phyloP scores from a whole-genome alignment of 2,888 invertebrate species.

The Tinea trinotella region DNA sequence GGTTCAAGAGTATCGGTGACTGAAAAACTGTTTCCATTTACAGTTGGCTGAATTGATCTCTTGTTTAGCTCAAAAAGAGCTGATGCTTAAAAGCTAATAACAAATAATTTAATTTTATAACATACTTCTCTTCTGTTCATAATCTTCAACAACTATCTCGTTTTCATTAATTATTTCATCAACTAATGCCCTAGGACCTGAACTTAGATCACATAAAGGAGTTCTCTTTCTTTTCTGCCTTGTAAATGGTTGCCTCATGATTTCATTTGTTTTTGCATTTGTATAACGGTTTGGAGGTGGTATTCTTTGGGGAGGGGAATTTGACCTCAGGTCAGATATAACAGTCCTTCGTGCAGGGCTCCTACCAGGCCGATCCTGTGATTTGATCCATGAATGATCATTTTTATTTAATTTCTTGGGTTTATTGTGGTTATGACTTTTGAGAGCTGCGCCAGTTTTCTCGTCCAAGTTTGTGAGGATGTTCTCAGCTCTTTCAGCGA shows the following conservation, averaged over 20 bases:
- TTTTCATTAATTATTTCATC: conserved; percentile 30
- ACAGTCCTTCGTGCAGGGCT: background rate
- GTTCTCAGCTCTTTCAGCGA: conserved; percentile 82
- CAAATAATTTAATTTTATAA: conserved; percentile 19
- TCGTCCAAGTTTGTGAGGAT: conserved; percentile 82
- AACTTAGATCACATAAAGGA: conserved; percentile 29
- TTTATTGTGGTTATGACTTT: conserved; percentile 38
- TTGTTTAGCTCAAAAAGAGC: too few species aligned
- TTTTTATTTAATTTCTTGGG: background rate
- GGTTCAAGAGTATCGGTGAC: too few species aligned
- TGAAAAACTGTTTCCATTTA: too few species aligned
- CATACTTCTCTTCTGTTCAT: conserved; percentile 46
- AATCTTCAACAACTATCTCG: conserved; percentile 28
- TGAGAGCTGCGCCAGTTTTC: conserved; percentile 78
- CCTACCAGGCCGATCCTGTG: background rate
- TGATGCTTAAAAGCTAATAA: too few species aligned
- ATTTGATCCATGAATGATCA: background rate
- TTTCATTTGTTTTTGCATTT: background rate
- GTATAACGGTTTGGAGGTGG: background rate
- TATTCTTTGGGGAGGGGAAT: conserved; percentile 3
- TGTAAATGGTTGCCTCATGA: background rate
- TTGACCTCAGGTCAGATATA: background rate
- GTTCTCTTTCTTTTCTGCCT: background rate
- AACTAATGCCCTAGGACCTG: conserved; percentile 41
- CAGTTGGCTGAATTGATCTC: too few species aligned